phyloP scores from a whole-genome alignment of 2,113 vertebrate species.

The Phalacrocorax brasilianus region DNA sequence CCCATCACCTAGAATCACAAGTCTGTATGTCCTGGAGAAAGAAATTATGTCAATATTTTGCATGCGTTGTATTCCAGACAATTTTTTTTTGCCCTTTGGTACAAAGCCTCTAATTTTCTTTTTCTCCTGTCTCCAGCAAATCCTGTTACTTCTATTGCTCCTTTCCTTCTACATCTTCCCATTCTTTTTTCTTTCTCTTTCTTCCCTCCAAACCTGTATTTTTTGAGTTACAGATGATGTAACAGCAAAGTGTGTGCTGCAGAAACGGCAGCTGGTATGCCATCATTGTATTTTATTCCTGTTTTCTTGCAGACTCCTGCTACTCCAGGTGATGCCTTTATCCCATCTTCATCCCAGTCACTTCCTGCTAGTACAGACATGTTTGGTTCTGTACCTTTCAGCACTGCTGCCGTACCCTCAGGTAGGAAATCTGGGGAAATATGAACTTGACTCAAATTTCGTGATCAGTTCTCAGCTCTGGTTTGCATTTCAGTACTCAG shows the following conservation, averaged over 20 bases:
- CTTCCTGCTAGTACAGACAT: constrained; percentile 86
- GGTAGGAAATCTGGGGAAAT: constrained; percentile 72
- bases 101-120: background rate
- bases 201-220: background rate
- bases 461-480: background rate
- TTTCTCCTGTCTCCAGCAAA: background rate
- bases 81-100: background rate
- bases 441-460: background rate
- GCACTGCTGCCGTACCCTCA: constrained; percentile 96
- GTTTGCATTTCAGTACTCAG: background rate
- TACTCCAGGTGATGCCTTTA: constrained; percentile 95
- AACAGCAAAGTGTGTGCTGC: background rate
- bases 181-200: background rate
- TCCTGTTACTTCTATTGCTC: background rate
- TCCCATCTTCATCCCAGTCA: constrained; percentile 89
- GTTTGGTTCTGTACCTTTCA: constrained; percentile 89
- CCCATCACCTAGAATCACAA: background rate
- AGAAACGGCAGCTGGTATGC: background rate
- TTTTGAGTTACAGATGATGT: background rate
- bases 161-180: background rate
- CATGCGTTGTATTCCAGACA: background rate
- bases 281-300: background rate
- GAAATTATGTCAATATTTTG: background rate
- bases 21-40: background rate
- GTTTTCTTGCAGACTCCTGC: constrained; percentile 86